Base-by-base conservation (phyloP, 2,888 invertebrate species). In the Drosophila anomelani region DNA sequence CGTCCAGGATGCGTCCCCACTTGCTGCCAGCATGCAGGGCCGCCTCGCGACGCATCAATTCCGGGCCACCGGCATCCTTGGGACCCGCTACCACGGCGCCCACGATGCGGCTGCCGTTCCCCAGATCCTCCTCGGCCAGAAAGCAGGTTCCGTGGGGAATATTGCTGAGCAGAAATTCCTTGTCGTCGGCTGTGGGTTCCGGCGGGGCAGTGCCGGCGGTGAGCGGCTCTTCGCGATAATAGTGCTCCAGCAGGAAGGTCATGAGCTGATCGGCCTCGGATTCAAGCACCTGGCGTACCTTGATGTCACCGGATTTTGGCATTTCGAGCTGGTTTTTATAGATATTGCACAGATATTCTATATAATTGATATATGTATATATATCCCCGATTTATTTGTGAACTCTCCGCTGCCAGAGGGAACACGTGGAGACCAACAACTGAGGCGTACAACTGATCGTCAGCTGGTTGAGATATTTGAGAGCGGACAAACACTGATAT, bases 151-250 rank as follows among this genome's bases (percentile, higher is more conserved):
- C 90, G 20, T 84, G 68, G 1, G 72, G 29, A 1, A 92, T 69
- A 23, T 90, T 80, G 4, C 89, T 85, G 54, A 91, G 79, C 53
- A 83, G 77, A 41, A 89, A 91, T 3, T 85, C 76, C 46, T 88
- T 84, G 72, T 92, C 92, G 13, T 77, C 86, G 3, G 74, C 68
- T 12, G 85, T 85, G 4, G 89, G 91, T 20, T 87, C 78, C 5
- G 75, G 75, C 0, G 91, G 91, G 5, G 78, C 76, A 38, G 78
- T 85, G 32, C 91, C 91, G 0, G 72, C 64, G 4, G 90, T 91
- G 7, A 92, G 59, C 4, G 92, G 92, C 46, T 92, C 92, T 26
- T 92, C 92, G 0, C 59, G 79, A 43, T 91, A 92, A 49, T 89
- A 92, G 63, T 91, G 81, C 8, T 51, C 43, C 15, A 84, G 85